Percentiles rank a stretch among this genome's conserved stretches.
Evolutionary conservation across 2,888 invertebrate species (phyloP).

Genomic region (Drosophila fungiperda): DNA sequence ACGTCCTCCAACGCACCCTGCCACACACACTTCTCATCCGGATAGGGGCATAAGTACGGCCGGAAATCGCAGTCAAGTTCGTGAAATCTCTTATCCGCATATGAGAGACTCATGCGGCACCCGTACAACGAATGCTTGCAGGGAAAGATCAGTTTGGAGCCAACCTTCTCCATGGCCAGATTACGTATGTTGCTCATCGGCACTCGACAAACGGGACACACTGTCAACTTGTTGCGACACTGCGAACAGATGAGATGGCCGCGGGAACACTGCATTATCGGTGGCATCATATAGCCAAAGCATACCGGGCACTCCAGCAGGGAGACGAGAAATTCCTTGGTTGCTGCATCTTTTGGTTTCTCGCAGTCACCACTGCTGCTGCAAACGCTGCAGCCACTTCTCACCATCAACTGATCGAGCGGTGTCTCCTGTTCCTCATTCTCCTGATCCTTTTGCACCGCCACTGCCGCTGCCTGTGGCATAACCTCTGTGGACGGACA

Average conservation of each 20-base stretch:
- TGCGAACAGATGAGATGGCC: slow-evolving; percentile 99
- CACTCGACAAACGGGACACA: slow-evolving; percentile 99
- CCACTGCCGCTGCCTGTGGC: slow-evolving; percentile 5
- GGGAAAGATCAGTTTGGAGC: slow-evolving; percentile 98
- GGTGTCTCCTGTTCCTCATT: slow-evolving; percentile 13
- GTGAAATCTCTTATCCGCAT: slow-evolving; percentile 98
- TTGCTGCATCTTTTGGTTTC: slow-evolving; percentile 35
- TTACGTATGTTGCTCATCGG: slow-evolving; percentile 98
- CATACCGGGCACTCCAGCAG: slow-evolving; percentile 99
- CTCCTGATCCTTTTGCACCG: slow-evolving; percentile 6
- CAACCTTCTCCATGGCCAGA: slow-evolving; percentile 99
- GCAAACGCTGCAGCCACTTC: slow-evolving; percentile 1
- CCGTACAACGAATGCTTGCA: slow-evolving; percentile 99
- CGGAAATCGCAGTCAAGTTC: slow-evolving; percentile 99
- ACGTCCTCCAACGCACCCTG: slow-evolving; percentile 99
- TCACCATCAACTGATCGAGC: slow-evolving; percentile 27
- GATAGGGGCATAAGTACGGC: slow-evolving; percentile 99
- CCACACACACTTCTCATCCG: slow-evolving; percentile 99
- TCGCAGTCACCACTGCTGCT: slow-evolving; percentile 22
- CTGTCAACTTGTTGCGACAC: slow-evolving; percentile 97
- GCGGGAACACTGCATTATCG: slow-evolving; percentile 99
- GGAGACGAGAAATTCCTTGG: slow-evolving; percentile 85
- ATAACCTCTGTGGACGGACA: slow-evolving; percentile 32
- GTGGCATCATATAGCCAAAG: slow-evolving; percentile 99
- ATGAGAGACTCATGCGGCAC: slow-evolving; percentile 94